Evolutionary conservation across 2,888 invertebrate species (phyloP).

Genomic region (Pterostichus madidus): DNA sequence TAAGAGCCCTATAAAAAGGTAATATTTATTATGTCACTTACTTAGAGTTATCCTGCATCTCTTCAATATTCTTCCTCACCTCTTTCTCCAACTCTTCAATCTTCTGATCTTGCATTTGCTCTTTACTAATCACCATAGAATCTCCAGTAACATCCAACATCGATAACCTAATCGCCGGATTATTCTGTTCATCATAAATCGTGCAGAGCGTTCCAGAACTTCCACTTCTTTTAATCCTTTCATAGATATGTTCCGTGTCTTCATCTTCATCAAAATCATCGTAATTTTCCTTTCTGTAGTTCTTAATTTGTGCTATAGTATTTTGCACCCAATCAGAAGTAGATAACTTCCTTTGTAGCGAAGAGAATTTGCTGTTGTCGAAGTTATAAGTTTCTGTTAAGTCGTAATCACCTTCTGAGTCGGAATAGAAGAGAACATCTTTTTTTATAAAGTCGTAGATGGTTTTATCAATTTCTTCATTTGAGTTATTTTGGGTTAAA

Average conservation of each 20-base stretch:
- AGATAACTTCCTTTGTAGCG: neutral
- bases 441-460: neutral
- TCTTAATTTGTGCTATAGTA: neutral
- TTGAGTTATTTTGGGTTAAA: neutral
- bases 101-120: neutral
- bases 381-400: neutral
- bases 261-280: constrained; percentile 11
- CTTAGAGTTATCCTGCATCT: constrained; percentile 66
- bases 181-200: constrained; percentile 44
- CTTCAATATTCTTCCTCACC: constrained; percentile 46
- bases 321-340: constrained; percentile 11
- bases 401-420: constrained; percentile 21
- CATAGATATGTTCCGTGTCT: constrained; percentile 13
- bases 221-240: constrained; percentile 13
- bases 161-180: constrained; percentile 3
- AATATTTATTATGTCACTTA: constrained; percentile 68
- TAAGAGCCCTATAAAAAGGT: too few species aligned
- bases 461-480: neutral
- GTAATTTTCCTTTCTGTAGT: neutral
- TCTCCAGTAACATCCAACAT: neutral
- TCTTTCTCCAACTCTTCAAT: constrained; percentile 47
- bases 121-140: neutral
- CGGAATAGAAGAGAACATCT: neutral
- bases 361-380: neutral
- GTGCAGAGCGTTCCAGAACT: neutral